A percentile compares a stretch with the other conserved stretches of the same genome.
These are phyloP conservation scores for Drosophila aldrichi DNA, from an alignment of 2,888 invertebrate species.

Conservation along the genomic window DNA sequence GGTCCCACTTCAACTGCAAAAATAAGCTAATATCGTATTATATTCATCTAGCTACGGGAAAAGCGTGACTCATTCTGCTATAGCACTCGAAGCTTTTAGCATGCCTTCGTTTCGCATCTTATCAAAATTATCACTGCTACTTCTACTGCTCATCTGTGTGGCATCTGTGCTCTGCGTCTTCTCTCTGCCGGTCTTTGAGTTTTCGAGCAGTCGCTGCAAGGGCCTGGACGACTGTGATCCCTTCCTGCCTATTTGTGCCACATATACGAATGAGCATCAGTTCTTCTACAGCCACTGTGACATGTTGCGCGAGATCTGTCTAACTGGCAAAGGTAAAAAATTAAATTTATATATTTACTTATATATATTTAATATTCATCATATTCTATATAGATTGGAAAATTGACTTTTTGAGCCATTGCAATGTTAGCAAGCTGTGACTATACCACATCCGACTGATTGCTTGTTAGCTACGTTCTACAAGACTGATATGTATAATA, in stretches of 20 bases:
- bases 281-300: constrained; percentile 83
- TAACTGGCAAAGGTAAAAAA: constrained; percentile 78
- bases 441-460: not conserved
- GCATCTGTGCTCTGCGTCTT: constrained; percentile 46
- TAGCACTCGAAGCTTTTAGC: too few relatives aligned
- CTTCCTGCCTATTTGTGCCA: constrained; percentile 78
- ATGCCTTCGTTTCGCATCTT: constrained; percentile 29
- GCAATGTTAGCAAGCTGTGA: constrained; percentile 71
- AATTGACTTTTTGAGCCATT: constrained; percentile 75
- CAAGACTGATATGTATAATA: constrained; percentile 47
- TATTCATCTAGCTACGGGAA: not conserved
- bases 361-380: not conserved
- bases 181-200: constrained; percentile 55
- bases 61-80: not conserved
- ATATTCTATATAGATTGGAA: constrained; percentile 72
- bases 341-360: too few relatives aligned
- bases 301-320: constrained; percentile 79
- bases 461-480: constrained; percentile 6
- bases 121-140: constrained; percentile 36
- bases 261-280: constrained; percentile 76
- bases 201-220: constrained; percentile 40
- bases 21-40: not conserved
- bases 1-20: constrained; percentile 11
- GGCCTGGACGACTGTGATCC: constrained; percentile 70
- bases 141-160: constrained; percentile 49